Base-by-base conservation (phyloP, 2,113 vertebrate species). In the Carollia perspicillata region DNA sequence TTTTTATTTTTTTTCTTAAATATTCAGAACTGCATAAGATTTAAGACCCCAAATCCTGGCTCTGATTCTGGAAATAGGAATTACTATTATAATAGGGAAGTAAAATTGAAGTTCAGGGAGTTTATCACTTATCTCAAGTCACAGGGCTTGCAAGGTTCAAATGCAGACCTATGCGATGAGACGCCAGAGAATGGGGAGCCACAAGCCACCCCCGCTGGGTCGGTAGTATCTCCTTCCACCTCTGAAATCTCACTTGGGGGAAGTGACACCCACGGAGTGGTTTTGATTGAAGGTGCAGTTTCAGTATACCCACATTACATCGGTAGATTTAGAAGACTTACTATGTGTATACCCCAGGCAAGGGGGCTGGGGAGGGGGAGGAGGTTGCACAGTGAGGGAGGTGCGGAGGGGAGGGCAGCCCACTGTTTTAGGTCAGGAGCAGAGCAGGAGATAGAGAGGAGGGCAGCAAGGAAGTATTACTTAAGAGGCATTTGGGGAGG, bases 1-100 rank as follows among this genome's bases (percentile, higher is more conserved):
- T 28, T 95, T 65, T 44, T 37, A 66, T 55, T 95, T 2, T 72
- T 92, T 92, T 87, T 37, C 35, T 92, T 92, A 80, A 44, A 74
- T 6, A 55, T 65, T 88, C 60, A 77, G 88, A 69, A 44, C 42
- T n/a, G 33, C 44, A 2, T 47, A 60, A 51, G 40, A 37, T 69
- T 84, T 42, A 87, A 66, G 30, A 80, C 33, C 23, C 22, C 78
- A 74, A 74, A 75, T 80, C 12, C 66, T 47, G 66, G 23, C 22
- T 81, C 1, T 20, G 28, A 55, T 74, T 65, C 23, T 90, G 33
- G 44, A 85, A 90, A 51, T 63, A 58, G 28, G 42, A 66, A 66
- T 89, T 77, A 71, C n/a, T 60, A 20, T 40, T 30, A 23, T 79
- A 69, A 65, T 44, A 37, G 11, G 20, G n/a, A 69, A 78, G 18